Conservation (phyloP, 2,888 invertebrate species). For the Agonopterix arenella region DNA sequence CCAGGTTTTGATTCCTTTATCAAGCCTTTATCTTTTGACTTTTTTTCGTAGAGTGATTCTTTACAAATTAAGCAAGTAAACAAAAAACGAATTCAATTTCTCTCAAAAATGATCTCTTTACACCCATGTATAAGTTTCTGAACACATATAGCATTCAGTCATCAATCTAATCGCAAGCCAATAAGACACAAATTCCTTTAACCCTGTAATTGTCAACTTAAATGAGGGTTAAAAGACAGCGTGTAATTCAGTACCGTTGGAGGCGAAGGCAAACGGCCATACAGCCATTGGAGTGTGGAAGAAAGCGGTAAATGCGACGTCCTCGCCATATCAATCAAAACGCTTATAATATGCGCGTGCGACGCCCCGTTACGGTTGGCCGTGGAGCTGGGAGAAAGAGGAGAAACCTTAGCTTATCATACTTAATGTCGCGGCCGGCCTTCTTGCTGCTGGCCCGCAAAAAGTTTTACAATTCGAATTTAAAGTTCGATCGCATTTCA, state of each 20-base stretch:
- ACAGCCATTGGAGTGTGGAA: conserved; percentile 66
- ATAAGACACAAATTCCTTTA: conserved; percentile 19
- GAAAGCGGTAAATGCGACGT: conserved; percentile 67
- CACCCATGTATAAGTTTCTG: conserved; percentile 54
- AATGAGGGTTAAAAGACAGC: conserved; percentile 57
- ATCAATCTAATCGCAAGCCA: conserved; percentile 2
- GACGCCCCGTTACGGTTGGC: conserved; percentile 32
- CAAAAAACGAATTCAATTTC: conserved; percentile 26
- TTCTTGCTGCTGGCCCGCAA: not conserved
- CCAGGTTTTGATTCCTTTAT: too few species aligned
- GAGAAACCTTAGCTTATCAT: not conserved
- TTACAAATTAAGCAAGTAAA: too few species aligned
- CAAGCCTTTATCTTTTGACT: too few species aligned
- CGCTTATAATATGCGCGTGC: conserved; percentile 53
- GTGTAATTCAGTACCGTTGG: conserved; percentile 70
- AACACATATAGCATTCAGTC: conserved; percentile 36
- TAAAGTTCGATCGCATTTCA: too few species aligned
- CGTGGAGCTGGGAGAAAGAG: conserved; percentile 1
- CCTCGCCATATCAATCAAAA: conserved; percentile 69
- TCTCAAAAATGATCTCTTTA: conserved; percentile 22
- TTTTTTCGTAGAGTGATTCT: too few species aligned
- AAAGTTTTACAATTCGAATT: too few species aligned
- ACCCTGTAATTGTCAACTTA: conserved; percentile 49
- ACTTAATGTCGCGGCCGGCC: not conserved
- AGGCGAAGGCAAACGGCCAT: too few species aligned